Base-by-base conservation (phyloP, 2,888 invertebrate species). In the Lasioglossum leucozonium region DNA sequence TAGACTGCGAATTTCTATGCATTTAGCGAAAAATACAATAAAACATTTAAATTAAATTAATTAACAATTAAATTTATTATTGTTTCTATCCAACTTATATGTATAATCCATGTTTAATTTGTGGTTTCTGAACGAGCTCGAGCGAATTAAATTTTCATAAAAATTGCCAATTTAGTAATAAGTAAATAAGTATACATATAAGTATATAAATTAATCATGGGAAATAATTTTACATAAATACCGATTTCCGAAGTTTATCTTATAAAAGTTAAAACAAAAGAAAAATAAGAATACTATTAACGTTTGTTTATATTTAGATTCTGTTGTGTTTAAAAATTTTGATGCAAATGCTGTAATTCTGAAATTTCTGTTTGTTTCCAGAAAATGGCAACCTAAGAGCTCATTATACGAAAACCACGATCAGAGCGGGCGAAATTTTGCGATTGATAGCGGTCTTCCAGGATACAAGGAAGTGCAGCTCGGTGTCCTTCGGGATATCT, bases 361-460 rank as follows among this genome's bases (percentile, higher is more conserved):
- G 4, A 37, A 16, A 11, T 40, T 67, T 22, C 22, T 0, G 0
- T 47, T 34, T 67, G 26, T 65, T 77, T 89, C 44, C 90, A 95
- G 95, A 94, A 87, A 94, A 94, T 81, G 94, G 94, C 72, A 95
- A 95, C 87, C 88, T 95, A n/a, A 93, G 94, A 58, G 95, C 95
- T 73, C 95, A 95, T 87, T 96, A 96, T 88, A 94, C 95, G 72
- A 96, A 96, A 90, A 95, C 95, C 47, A 95, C 95, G 55, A 95
- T 96, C 79, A 94, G 94, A 82, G 95, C 95, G 16, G 96, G 96
- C 5, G 95, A 96, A 87, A 95, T 96, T 62, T 92, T 96, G 55
- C 95, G 96, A 78, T 94, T 96, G 82, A 93, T 96, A 81, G 96
- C 96, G 18, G 95, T 96, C 44, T 96, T 96, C 91, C 96, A 96